These are phyloP conservation scores for Todus mexicanus DNA, from an alignment of 2,797 vertebrate species.

Conservation along the genomic window DNA sequence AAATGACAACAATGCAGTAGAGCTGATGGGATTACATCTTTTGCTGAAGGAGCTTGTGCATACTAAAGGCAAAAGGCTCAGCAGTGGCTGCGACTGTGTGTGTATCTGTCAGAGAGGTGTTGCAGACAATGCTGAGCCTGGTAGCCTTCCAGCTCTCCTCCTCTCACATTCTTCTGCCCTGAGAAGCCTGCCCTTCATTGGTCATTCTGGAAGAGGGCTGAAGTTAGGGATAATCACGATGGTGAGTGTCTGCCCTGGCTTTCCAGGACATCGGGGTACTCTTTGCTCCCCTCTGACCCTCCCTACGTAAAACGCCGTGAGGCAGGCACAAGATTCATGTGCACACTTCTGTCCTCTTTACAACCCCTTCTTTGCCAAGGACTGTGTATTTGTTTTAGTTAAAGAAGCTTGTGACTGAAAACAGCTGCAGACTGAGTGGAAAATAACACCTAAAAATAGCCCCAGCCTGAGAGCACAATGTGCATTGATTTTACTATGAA, in stretches of 20 bases:
- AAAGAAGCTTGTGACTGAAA: constrained; percentile 72
- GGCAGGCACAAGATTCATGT: constrained; percentile 5
- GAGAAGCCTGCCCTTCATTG: neutral
- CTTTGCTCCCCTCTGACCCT: neutral
- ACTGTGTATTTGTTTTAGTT: constrained; percentile 61
- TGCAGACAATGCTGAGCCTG: neutral
- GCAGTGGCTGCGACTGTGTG: neutral
- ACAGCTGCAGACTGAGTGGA: constrained; percentile 73
- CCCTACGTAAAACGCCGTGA: neutral
- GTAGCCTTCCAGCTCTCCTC: neutral
- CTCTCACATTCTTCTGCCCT: neutral
- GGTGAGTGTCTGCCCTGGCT: neutral
- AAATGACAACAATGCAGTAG: neutral
- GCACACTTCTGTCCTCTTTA: constrained; percentile 39
- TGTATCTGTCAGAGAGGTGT: neutral
- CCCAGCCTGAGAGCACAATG: constrained; percentile 62
- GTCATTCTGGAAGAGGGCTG: neutral
- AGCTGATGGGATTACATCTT: neutral
- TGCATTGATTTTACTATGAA: constrained; percentile 62
- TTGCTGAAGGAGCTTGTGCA: neutral
- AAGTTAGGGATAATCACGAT: neutral
- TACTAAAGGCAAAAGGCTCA: neutral
- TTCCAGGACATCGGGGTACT: neutral
- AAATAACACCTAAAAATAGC: constrained; percentile 74
- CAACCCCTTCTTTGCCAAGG: constrained; percentile 59